These are phyloP conservation scores for Cheilosia urbana DNA, from an alignment of 2,888 invertebrate species.

Conservation along the genomic window DNA sequence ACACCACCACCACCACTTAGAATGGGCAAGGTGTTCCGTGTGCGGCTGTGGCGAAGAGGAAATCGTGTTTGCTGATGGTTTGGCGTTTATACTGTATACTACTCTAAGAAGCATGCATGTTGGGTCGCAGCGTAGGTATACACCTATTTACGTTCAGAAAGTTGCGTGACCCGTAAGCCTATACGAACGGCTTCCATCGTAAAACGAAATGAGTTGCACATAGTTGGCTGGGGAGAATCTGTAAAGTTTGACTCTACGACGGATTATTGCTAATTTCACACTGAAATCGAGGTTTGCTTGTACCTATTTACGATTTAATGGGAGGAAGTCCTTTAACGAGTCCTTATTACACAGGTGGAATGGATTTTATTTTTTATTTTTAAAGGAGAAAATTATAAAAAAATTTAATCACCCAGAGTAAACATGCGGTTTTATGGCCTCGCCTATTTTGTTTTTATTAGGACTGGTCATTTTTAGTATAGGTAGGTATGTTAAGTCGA, in stretches of 20 bases:
- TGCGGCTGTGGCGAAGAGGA: conserved; percentile 12
- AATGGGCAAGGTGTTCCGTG: neutral
- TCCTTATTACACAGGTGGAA: conserved; percentile 45
- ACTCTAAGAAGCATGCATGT: conserved; percentile 44
- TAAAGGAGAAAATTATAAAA: conserved; percentile 33
- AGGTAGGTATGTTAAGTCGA: neutral
- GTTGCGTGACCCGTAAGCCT: conserved; percentile 73
- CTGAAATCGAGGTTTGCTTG: conserved; percentile 53
- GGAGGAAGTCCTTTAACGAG: conserved; percentile 73
- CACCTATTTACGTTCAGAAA: conserved; percentile 16
- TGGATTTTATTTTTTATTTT: conserved; percentile 5
- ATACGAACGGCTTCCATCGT: conserved; percentile 66
- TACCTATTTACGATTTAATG: conserved; percentile 39
- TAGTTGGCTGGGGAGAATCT: conserved; percentile 55
- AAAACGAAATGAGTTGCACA: conserved; percentile 60
- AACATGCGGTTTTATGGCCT: conserved; percentile 22
- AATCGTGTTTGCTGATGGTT: conserved; percentile 62
- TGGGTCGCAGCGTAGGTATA: neutral
- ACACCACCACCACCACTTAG: neutral
- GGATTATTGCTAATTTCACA: conserved; percentile 74
- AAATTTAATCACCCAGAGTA: conserved; percentile 46
- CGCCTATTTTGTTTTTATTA: conserved; percentile 30
- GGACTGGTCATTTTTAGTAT: neutral
- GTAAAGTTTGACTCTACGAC: conserved; percentile 64
- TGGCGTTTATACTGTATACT: conserved; percentile 45